Percentiles rank a stretch among this genome's conserved stretches.
Evolutionary conservation across 2,888 invertebrate genomes (phyloP).

Genomic region (Lymantria dispar): DNA sequence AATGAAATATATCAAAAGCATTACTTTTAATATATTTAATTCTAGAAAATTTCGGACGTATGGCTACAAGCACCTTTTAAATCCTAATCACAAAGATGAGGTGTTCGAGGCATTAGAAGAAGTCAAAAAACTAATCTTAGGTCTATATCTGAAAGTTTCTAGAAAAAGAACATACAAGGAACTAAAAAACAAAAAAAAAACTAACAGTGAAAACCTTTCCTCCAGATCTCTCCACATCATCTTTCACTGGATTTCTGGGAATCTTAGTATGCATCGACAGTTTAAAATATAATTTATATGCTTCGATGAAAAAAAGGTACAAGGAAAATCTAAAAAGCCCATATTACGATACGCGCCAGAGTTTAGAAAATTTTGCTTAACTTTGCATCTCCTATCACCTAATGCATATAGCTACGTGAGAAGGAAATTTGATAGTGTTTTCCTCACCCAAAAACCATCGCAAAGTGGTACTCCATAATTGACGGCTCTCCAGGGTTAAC

Average conservation of each 20-base stretch:
- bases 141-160: slow-evolving; percentile 8
- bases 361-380: slow-evolving; percentile 20
- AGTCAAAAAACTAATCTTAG: slow-evolving; percentile 9
- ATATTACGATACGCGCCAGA: slow-evolving; percentile 15
- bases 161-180: slow-evolving; percentile 10
- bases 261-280: slow-evolving; percentile 11
- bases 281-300: slow-evolving; percentile 9
- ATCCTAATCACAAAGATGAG: slow-evolving; percentile 2
- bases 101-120: slow-evolving; percentile 7
- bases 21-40: slow-evolving; percentile 15
- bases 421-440: slow-evolving; percentile 24
- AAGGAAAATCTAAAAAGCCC: slow-evolving; percentile 5
- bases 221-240: slow-evolving; percentile 10
- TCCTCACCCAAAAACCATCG: slow-evolving; percentile 24
- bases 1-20: no score
- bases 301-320: slow-evolving; percentile 5
- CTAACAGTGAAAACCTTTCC: slow-evolving; percentile 8
- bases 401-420: slow-evolving; percentile 19
- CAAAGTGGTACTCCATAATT: slow-evolving; percentile 24
- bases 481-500: slow-evolving; percentile 23
- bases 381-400: neutral
- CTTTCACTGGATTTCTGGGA: slow-evolving; percentile 11
- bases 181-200: neutral
- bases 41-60: slow-evolving; percentile 5
- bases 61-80: neutral